phyloP scores from a whole-genome alignment of 2,888 invertebrate genomes.

The Caenorhabditis sp. region DNA sequence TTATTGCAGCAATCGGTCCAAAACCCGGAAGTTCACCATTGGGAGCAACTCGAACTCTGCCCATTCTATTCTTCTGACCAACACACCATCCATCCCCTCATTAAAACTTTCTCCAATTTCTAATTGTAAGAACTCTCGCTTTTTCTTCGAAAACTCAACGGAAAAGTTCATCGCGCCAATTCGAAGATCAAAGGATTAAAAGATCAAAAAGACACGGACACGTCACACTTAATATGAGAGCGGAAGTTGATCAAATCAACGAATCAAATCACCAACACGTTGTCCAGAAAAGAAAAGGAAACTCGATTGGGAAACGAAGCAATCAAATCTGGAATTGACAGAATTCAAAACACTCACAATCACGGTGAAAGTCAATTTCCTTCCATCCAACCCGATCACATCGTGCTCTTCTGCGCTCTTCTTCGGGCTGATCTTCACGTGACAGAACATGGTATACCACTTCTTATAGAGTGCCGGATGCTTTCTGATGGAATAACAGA shows the following conservation, averaged over 20 bases:
- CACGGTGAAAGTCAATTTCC: conserved; percentile 39
- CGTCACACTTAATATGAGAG: too few species aligned
- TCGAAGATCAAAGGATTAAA: background rate
- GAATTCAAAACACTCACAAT: too few species aligned
- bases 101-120: background rate
- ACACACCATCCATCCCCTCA: too few species aligned
- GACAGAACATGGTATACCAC: conserved; percentile 28
- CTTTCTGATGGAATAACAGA: conserved; percentile 42
- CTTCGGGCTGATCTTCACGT: conserved; percentile 31
- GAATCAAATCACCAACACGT: background rate
- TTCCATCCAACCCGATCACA: conserved; percentile 31
- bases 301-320: too few species aligned
- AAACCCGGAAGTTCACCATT: too few species aligned
- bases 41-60: too few species aligned
- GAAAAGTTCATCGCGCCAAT: too few species aligned
- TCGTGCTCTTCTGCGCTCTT: background rate
- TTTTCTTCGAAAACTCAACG: too few species aligned
- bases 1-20: too few species aligned
- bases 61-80: too few species aligned
- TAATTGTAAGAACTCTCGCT: too few species aligned
- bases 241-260: background rate
- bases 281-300: background rate
- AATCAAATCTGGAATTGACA: background rate
- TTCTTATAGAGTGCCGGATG: conserved; percentile 49
- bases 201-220: background rate